These are phyloP conservation scores for Rhagoletis pomonella DNA, from an alignment of 1,140 invertebrate genomes.

Conservation along the genomic window DNA sequence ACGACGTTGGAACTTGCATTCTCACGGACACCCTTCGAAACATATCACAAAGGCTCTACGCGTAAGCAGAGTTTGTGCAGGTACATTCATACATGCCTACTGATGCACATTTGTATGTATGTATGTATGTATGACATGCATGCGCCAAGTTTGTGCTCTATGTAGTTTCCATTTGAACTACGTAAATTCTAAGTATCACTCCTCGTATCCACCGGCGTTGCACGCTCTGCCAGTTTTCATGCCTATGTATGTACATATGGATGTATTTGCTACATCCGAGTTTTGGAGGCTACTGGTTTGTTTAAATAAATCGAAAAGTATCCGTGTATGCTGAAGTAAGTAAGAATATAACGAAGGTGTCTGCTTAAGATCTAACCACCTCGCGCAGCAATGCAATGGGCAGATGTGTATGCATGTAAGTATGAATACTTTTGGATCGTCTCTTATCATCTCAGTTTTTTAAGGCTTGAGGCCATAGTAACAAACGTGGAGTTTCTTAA, in stretches of 20 bases:
- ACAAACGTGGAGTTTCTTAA: too few relatives aligned
- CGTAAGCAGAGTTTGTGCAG: neutral
- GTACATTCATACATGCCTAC: neutral
- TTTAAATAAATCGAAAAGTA: neutral
- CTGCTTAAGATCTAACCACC: too few relatives aligned
- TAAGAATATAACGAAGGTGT: too few relatives aligned
- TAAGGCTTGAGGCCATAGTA: too few relatives aligned
- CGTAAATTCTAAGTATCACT: neutral
- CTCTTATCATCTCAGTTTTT: too few relatives aligned
- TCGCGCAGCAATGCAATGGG: too few relatives aligned
- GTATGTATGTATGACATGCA: neutral
- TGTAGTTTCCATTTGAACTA: neutral
- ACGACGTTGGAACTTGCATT: neutral
- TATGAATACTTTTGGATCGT: too few relatives aligned
- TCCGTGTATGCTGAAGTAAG: too few relatives aligned
- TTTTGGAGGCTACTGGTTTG: neutral
- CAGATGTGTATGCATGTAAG: too few relatives aligned
- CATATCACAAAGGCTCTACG: neutral
- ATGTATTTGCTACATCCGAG: neutral
- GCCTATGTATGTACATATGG: neutral
- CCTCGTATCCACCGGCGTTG: neutral
- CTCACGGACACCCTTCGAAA: neutral
- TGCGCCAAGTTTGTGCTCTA: neutral
- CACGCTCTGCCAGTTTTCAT: neutral
- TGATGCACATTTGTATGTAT: neutral